Evolutionary conservation across 2,113 vertebrate genomes (phyloP).

Genomic region (Trinectes maculatus): DNA sequence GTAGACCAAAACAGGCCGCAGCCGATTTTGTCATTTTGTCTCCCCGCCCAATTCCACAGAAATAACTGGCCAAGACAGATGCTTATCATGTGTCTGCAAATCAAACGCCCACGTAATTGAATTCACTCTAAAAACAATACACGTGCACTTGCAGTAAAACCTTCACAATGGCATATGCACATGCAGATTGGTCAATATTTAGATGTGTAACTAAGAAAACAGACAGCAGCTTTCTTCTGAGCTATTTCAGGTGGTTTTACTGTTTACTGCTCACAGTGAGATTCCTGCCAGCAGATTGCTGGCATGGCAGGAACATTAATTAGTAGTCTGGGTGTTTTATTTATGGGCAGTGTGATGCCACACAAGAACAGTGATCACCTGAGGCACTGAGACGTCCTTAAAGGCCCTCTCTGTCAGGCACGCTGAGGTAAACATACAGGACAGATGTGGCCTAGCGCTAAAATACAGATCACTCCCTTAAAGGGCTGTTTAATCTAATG

Average conservation of each 20-base stretch:
- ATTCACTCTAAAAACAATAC: conserved; percentile 43
- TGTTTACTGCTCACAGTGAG: conserved; percentile 65
- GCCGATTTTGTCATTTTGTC: conserved; percentile 51
- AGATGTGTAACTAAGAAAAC: conserved; percentile 18
- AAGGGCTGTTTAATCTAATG: conserved; percentile 78
- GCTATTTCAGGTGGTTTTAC: conserved; percentile 48
- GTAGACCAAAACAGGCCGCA: conserved; percentile 52
- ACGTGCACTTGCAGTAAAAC: conserved; percentile 29
- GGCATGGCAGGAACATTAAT: conserved; percentile 63
- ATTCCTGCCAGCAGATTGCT: conserved; percentile 49
- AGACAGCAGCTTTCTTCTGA: conserved; percentile 41
- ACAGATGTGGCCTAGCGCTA: conserved; percentile 80
- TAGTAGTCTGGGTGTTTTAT: conserved; percentile 76
- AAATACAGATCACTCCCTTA: conserved; percentile 78
- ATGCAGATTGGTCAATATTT: conserved; percentile 33
- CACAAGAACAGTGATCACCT: conserved; percentile 83
- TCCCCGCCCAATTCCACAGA: conserved; percentile 61
- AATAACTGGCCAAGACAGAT: conserved; percentile 63
- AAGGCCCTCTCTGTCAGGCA: conserved; percentile 76
- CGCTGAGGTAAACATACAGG: conserved; percentile 76
- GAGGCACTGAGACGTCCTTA: conserved; percentile 76
- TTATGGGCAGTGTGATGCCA: conserved; percentile 80
- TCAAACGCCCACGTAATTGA: conserved; percentile 54
- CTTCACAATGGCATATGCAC: conserved; percentile 4
- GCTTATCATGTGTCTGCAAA: conserved; percentile 54